A percentile compares a stretch with the other conserved stretches of the same genome.
Conservation (phyloP, 2,888 invertebrate species). For the Lottia gigantea region DNA sequence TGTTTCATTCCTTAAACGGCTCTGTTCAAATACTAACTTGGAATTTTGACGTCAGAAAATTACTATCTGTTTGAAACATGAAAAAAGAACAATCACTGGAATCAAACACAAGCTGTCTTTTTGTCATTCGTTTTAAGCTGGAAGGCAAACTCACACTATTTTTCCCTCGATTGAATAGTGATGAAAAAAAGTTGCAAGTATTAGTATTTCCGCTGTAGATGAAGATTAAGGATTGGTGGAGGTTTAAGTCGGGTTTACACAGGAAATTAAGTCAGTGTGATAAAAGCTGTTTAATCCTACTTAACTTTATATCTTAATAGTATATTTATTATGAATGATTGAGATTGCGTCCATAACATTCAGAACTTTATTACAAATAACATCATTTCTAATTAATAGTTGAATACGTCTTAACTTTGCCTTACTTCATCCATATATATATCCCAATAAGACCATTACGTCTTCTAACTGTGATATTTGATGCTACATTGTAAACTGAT, state of each 20-base stretch:
- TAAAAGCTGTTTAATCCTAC: too few relatives aligned
- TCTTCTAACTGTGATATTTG: too few relatives aligned
- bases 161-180: not conserved
- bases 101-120: not conserved
- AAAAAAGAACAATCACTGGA: constrained; percentile 4
- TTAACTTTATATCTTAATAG: too few relatives aligned
- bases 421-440: too few relatives aligned
- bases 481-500: too few relatives aligned
- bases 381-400: too few relatives aligned
- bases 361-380: too few relatives aligned
- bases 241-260: constrained; percentile 2
- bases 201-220: not conserved
- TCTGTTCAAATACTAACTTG: not conserved
- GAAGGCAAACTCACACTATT: not conserved
- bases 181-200: not conserved
- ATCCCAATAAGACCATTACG: too few relatives aligned
- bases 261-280: constrained; percentile 1
- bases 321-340: too few relatives aligned
- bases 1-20: not conserved
- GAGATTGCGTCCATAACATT: too few relatives aligned
- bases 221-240: not conserved
- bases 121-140: not conserved
- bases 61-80: constrained; percentile 1
- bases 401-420: too few relatives aligned
- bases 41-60: constrained; percentile 1